Conservation (phyloP, 2,797 vertebrate species). For the Typhlichthys subterraneus region DNA sequence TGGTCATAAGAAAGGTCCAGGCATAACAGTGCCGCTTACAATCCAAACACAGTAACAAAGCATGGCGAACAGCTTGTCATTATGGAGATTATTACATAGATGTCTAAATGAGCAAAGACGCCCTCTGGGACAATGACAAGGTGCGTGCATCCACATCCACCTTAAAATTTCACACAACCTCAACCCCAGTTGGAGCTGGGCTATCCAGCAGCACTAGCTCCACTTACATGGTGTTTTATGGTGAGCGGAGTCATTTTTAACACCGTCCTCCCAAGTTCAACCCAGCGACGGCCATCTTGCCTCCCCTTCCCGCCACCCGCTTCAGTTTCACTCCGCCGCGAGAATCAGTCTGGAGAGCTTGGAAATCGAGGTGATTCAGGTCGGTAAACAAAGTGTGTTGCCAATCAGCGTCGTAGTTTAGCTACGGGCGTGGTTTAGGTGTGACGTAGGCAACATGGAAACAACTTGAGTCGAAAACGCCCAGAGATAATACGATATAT, state of each 20-base stretch:
- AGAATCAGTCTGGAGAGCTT: too few relatives aligned
- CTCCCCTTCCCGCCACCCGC: constrained; percentile 29
- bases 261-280: constrained; percentile 36
- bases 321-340: too few relatives aligned
- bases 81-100: constrained; percentile 53
- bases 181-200: constrained; percentile 45
- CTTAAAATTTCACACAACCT: constrained; percentile 46
- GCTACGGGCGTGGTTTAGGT: too few relatives aligned
- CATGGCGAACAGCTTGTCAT: constrained; percentile 48
- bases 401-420: too few relatives aligned
- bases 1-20: constrained; percentile 47
- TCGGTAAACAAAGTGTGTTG: too few relatives aligned
- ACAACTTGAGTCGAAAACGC: too few relatives aligned
- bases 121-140: constrained; percentile 44
- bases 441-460: too few relatives aligned
- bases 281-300: constrained; percentile 24
- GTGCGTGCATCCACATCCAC: constrained; percentile 55
- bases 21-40: constrained; percentile 54
- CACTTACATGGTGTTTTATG: constrained; percentile 65
- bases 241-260: constrained; percentile 58
- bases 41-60: constrained; percentile 58
- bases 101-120: constrained; percentile 51
- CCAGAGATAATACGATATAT: too few relatives aligned
- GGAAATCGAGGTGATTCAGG: too few relatives aligned
- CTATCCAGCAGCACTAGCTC: constrained; percentile 47